A percentile compares a stretch with the other conserved stretches of the same genome.
These are phyloP conservation scores for Idaea straminata DNA, from an alignment of 2,888 invertebrate genomes.

Conservation along the genomic window DNA sequence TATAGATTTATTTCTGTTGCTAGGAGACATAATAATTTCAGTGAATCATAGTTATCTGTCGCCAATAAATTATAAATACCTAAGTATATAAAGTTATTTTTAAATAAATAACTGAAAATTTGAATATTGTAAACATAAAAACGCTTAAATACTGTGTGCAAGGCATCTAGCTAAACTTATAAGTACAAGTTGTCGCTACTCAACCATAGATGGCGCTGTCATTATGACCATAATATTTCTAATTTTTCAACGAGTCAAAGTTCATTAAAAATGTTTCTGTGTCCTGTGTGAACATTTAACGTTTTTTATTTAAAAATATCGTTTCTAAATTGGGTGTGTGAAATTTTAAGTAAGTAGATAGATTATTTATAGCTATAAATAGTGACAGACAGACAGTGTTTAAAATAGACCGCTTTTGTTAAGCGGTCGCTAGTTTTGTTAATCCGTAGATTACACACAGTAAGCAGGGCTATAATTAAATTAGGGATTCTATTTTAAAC, in stretches of 20 bases:
- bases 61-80: too few relatives aligned
- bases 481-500: background rate
- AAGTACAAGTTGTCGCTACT: conserved; percentile 15
- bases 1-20: too few relatives aligned
- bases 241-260: too few relatives aligned
- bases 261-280: too few relatives aligned
- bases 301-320: too few relatives aligned
- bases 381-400: conserved; percentile 47
- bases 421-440: conserved; percentile 20
- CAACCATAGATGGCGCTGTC: conserved; percentile 21
- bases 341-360: background rate
- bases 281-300: too few relatives aligned
- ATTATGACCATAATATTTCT: background rate
- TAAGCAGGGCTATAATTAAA: background rate
- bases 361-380: background rate
- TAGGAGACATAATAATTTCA: too few relatives aligned
- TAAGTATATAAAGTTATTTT: too few relatives aligned
- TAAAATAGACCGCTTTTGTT: conserved; percentile 56
- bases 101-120: too few relatives aligned
- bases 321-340: background rate
- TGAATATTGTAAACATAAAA: too few relatives aligned
- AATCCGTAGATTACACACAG: conserved; percentile 16
- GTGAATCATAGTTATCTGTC: too few relatives aligned
- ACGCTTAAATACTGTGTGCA: background rate
- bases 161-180: background rate